Base-by-base conservation (phyloP, 1,140 invertebrate genomes). In the Formica selysi region DNA sequence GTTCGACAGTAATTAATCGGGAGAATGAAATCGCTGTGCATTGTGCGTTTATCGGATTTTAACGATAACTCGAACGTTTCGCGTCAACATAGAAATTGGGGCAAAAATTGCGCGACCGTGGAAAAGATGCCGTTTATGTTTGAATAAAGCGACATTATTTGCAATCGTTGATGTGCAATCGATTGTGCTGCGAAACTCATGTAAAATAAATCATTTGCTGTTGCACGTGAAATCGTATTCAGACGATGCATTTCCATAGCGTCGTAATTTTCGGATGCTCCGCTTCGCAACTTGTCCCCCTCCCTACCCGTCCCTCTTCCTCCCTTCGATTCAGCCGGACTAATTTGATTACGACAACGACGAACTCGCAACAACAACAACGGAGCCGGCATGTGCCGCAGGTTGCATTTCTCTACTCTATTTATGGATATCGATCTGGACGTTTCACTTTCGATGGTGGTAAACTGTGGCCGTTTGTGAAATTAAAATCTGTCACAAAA, bases 381-480 rank as follows among this genome's bases (percentile, higher is more conserved):
- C 79, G 16, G 68, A 26, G n/a, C 32, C 68, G 26, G 38, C 41
- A 3, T 10, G 78, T 6, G 38, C 67, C 54, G 26, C 68, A 32
- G 54, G 19, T 48, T 48, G 54, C 38, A 74, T 74, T 85, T 32
- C 65, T 68, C 26, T 86, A 41, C 57, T 54, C 65, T 80, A 87
- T 87, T 86, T 79, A 87, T 73, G 74, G 51, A 73, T 64, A 59
- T 51, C 84, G 84, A 86, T 86, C 76, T 36, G 62, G 36, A 32
- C 67, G 38, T 87, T 87, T 87, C 84, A 71, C 86, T 87, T 86
- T 87, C 86, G 83, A 36, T 38, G 65, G 26, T 44, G 11, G 64
- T 16, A 38, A 22, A 41, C 29, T 29, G 84, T 29, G 22, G 16
- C 5, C 26, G 36, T 68, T 44, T 16, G 68, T 38, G 41, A 62